These are phyloP conservation scores for Rhyacophila brunnea DNA, from an alignment of 1,140 invertebrate genomes.

Conservation along the genomic window DNA sequence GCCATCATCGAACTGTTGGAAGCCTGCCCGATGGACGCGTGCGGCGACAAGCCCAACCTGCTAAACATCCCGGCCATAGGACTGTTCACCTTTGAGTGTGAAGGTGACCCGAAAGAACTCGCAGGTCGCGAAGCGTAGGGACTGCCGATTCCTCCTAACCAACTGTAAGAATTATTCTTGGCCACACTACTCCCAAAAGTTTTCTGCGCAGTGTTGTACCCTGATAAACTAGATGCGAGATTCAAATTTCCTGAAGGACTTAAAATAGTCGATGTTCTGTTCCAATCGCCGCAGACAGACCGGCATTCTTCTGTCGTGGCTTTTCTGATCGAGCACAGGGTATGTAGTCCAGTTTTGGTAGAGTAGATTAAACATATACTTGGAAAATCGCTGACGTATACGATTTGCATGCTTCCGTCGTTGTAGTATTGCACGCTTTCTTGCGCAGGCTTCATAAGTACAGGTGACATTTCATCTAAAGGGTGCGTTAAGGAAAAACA, in stretches of 20 bases:
- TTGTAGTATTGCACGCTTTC: conserved; percentile 53
- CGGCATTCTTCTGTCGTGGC: conserved; percentile 71
- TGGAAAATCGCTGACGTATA: conserved; percentile 54
- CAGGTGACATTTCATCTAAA: conserved; percentile 83
- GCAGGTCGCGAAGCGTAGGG: conserved; percentile 43
- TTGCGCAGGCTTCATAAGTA: conserved; percentile 66
- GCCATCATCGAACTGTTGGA: conserved; percentile 48
- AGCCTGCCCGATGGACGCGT: conserved; percentile 49
- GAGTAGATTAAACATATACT: conserved; percentile 72
- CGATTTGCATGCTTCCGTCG: conserved; percentile 52
- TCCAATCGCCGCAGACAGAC: conserved; percentile 54
- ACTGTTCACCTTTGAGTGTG: conserved; percentile 58
- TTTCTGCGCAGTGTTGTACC: conserved; percentile 34
- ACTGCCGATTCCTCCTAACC: conserved; percentile 42
- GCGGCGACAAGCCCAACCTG: conserved; percentile 50
- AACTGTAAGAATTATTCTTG: conserved; percentile 37
- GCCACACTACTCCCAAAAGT: not conserved
- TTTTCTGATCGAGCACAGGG: conserved; percentile 77
- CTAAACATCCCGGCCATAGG: conserved; percentile 59
- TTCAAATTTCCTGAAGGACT: conserved; percentile 49
- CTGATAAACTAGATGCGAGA: conserved; percentile 36
- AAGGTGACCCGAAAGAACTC: conserved; percentile 38
- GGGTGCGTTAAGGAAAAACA: conserved; percentile 85
- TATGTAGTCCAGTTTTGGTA: conserved; percentile 72
- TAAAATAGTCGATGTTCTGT: conserved; percentile 49